These are phyloP conservation scores for Dreissena polymorpha DNA, from an alignment of 1,140 invertebrate species.

Conservation along the genomic window DNA sequence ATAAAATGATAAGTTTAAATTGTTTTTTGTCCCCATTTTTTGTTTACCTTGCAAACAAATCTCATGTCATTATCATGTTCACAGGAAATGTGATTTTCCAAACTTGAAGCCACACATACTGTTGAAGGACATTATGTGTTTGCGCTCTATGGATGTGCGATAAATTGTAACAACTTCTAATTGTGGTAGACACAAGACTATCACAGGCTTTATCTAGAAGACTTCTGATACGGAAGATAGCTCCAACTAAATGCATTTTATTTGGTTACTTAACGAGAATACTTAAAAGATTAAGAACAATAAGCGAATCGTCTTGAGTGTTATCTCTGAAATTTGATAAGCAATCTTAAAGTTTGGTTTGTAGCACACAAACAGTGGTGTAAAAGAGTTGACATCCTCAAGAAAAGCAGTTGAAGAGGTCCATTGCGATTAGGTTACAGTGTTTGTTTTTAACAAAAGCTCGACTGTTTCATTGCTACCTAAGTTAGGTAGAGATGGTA, in stretches of 20 bases:
- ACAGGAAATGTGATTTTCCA: too few relatives aligned
- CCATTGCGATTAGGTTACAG: neutral
- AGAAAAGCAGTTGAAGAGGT: neutral
- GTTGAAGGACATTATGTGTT: too few relatives aligned
- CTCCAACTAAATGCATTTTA: neutral
- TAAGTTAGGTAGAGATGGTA: neutral
- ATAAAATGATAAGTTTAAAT: too few relatives aligned
- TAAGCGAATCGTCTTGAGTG: conserved; percentile 19
- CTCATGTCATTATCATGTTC: too few relatives aligned
- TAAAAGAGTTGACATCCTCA: conserved; percentile 27
- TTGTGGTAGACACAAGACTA: neutral
- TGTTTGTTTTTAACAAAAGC: conserved; percentile 39
- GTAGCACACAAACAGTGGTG: neutral
- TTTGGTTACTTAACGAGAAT: neutral
- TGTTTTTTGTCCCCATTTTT: too few relatives aligned
- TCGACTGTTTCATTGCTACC: conserved; percentile 40
- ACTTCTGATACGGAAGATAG: neutral
- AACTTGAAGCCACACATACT: too few relatives aligned
- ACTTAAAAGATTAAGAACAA: conserved; percentile 31
- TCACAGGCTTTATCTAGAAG: neutral
- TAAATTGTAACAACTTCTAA: neutral
- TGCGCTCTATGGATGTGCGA: neutral
- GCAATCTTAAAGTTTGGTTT: neutral
- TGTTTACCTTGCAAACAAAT: too few relatives aligned
- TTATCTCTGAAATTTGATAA: conserved; percentile 45